phyloP scores from a whole-genome alignment of 64 coral and sea anemone species.

The Dendronephthya gigantea region DNA sequence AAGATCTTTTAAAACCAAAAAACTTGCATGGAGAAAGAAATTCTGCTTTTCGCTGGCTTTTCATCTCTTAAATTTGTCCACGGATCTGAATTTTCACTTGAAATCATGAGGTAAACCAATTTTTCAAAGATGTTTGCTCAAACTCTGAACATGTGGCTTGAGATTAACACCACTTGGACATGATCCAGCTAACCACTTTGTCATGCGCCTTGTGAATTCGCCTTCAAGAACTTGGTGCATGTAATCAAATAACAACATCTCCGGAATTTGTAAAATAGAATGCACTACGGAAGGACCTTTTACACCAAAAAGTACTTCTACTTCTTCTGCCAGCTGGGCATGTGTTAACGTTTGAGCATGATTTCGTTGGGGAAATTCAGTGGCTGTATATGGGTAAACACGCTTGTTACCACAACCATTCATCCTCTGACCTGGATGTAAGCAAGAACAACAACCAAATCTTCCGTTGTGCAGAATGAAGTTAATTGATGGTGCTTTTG shows the following conservation, averaged over 20 bases:
- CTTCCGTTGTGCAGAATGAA: constrained; percentile 40
- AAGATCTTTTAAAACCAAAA: constrained; percentile 39
- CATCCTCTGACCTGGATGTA: constrained; percentile 44
- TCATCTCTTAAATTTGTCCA: constrained; percentile 58
- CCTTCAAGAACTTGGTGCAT: constrained; percentile 75
- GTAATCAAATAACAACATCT: constrained; percentile 59
- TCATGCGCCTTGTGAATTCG: constrained; percentile 51
- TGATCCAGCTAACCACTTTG: constrained; percentile 41
- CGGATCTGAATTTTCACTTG: constrained; percentile 40
- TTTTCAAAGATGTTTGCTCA: constrained; percentile 20
- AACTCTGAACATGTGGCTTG: background rate
- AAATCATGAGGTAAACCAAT: constrained; percentile 54
- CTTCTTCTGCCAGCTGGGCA: constrained; percentile 38
- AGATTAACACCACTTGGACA: constrained; percentile 44
- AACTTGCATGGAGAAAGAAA: constrained; percentile 55
- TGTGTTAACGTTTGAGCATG: constrained; percentile 37
- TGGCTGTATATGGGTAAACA: constrained; percentile 28
- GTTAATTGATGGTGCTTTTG: constrained; percentile 61
- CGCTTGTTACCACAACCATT: constrained; percentile 48
- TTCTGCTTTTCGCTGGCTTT: constrained; percentile 66
- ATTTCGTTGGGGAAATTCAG: constrained; percentile 27
- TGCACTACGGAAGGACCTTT: constrained; percentile 38
- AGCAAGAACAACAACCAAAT: constrained; percentile 45
- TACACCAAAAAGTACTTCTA: constrained; percentile 37
- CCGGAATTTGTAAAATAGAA: constrained; percentile 49